A percentile compares a stretch with the other conserved stretches of the same genome.
Evolutionary conservation across 2,888 invertebrate species (phyloP).

Genomic region (Epiperipatus broadwayi): DNA sequence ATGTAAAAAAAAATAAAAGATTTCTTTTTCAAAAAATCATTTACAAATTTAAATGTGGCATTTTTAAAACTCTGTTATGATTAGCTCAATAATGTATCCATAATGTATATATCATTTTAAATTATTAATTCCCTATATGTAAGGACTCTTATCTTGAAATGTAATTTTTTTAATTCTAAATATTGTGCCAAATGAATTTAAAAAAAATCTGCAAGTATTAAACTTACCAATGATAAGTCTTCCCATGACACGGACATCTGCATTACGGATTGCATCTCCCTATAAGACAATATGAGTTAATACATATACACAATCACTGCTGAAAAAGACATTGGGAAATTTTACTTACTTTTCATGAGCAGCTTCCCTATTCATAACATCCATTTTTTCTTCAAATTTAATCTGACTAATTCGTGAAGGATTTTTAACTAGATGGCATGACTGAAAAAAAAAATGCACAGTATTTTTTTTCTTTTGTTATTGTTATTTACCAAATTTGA

Average conservation of each 20-base stretch:
- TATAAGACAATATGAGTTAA: slow-evolving; percentile 16
- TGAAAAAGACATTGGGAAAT: not conserved
- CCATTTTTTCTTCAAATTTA: slow-evolving; percentile 61
- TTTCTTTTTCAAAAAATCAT: too few species aligned
- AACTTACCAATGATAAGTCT: slow-evolving; percentile 51
- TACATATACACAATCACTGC: not conserved
- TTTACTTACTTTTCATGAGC: slow-evolving; percentile 49
- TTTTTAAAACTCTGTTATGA: too few species aligned
- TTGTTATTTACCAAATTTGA: too few species aligned
- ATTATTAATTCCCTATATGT: too few species aligned
- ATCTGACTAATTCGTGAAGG: slow-evolving; percentile 72
- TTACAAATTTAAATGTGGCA: too few species aligned
- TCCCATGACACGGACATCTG: slow-evolving; percentile 90
- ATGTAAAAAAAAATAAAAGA: too few species aligned
- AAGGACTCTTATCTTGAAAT: too few species aligned
- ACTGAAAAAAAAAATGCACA: slow-evolving; percentile 18
- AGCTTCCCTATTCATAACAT: slow-evolving; percentile 58
- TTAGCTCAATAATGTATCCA: too few species aligned
- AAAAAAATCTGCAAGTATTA: slow-evolving; percentile 17
- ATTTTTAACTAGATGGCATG: slow-evolving; percentile 30
- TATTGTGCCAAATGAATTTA: too few species aligned
- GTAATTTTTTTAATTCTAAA: too few species aligned
- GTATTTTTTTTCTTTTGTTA: too few species aligned
- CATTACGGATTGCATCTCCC: slow-evolving; percentile 71
- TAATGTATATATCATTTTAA: too few species aligned